A percentile compares a stretch with the other conserved stretches of the same genome.
Conservation (phyloP, 30 jellyfish, hydroid and myxozoan species). For the Aurelia sp. region DNA sequence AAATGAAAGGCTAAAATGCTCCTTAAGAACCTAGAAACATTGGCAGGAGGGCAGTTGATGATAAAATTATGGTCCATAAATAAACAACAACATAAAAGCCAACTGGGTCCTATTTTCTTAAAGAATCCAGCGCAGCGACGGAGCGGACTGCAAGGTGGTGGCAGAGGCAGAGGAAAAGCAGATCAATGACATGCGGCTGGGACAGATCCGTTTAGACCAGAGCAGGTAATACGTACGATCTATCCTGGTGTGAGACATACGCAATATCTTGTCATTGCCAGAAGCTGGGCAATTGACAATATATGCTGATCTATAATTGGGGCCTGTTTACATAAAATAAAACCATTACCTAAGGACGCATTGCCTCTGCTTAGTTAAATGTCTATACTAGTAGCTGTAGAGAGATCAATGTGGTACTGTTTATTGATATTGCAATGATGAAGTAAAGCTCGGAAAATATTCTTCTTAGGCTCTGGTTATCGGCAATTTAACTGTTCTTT, state of each 20-base stretch:
- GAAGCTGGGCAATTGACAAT: slow-evolving; percentile 36
- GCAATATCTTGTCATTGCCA: slow-evolving; percentile 32
- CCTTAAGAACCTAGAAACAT: too few species aligned
- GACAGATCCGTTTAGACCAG: slow-evolving; percentile 12
- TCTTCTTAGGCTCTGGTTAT: too few species aligned
- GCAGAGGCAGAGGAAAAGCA: slow-evolving; percentile 13
- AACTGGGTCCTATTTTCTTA: slow-evolving; percentile 8
- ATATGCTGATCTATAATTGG: slow-evolving; percentile 32
- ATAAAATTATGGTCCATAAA: too few species aligned
- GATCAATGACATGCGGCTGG: slow-evolving; percentile 21
- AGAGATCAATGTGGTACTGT: too few species aligned
- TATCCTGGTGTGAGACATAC: slow-evolving; percentile 12
- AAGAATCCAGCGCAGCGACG: slow-evolving; percentile 19
- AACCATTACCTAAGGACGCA: too few species aligned
- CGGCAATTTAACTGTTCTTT: too few species aligned
- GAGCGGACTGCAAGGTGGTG: slow-evolving; percentile 30
- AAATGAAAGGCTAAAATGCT: too few species aligned
- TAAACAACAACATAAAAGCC: background rate
- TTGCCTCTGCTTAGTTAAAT: too few species aligned
- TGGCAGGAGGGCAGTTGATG: too few species aligned
- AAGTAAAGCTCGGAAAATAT: too few species aligned
- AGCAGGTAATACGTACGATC: slow-evolving; percentile 9
- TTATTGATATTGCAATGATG: too few species aligned
- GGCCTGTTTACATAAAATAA: slow-evolving; percentile 13
- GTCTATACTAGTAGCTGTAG: too few species aligned